Evolutionary conservation across 1,140 invertebrate species (phyloP), one percentile per base, ranked within the genome.

Genomic region (Orchesella cincta): DNA sequence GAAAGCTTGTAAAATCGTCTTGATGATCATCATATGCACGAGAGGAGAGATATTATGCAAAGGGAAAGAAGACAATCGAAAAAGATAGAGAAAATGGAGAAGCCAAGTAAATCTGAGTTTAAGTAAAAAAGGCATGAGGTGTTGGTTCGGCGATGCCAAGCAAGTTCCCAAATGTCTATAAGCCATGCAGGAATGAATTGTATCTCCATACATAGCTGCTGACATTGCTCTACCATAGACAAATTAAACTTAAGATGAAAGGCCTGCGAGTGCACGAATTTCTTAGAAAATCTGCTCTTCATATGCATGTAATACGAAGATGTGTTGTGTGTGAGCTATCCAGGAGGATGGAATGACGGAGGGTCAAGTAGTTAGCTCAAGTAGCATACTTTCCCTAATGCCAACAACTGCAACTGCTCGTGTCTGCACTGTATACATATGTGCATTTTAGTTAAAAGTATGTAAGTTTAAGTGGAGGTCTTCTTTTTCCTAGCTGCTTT

Each of bases 351-450:
- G 52, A 23, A 57, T 57, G 67, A 73, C 35, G 36, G 46, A 46
- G 71, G 71, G 71, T 73, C 71, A 51, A 73, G 71, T n/a, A 73
- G 71, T 73, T 71, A 34, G 52, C 52, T 57, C 52, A 57, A 57
- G 52, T 23, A 57, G 52, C 52, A 18, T 57, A 8, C 23, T 57
- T n/a, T 57, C 23, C 52, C n/a, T n/a, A n/a, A n/a, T n/a, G n/a
- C n/a, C n/a, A n/a, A n/a, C n/a, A n/a, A n/a, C n/a, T n/a, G n/a
- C n/a, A n/a, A n/a, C n/a, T n/a, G n/a, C n/a, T n/a, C n/a, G n/a
- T n/a, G n/a, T n/a, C n/a, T n/a, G n/a, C n/a, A n/a, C n/a, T n/a
- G n/a, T n/a, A n/a, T n/a, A n/a, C n/a, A n/a, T n/a, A n/a, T n/a
- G n/a, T n/a, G n/a, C n/a, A n/a, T n/a, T n/a, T n/a, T n/a, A n/a